Percentiles rank a stretch among this genome's conserved stretches.
These are phyloP conservation scores for Nannospalax galili DNA, from an alignment of 2,113 vertebrate species.

Conservation along the genomic window DNA sequence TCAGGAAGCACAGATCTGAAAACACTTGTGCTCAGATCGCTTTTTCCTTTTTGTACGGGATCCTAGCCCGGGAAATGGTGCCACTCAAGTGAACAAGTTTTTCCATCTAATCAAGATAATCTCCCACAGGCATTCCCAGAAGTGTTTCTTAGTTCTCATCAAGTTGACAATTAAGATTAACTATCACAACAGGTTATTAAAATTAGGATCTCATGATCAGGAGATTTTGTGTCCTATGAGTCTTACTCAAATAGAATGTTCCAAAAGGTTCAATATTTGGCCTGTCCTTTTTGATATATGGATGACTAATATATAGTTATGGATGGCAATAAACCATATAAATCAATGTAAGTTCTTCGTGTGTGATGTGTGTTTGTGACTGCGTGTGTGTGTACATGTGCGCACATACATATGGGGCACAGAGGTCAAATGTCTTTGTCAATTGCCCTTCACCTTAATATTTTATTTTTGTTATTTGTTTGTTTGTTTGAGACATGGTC, in stretches of 20 bases:
- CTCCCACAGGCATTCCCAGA: background rate
- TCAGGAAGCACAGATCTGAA: background rate
- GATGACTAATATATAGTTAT: background rate
- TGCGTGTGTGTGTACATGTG: background rate
- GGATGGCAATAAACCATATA: background rate
- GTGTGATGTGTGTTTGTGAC: background rate
- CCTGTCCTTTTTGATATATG: background rate
- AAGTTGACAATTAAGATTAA: background rate
- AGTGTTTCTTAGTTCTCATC: background rate
- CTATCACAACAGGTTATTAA: constrained; percentile 20
- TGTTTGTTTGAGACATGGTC: too few relatives aligned
- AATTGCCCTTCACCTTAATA: too few relatives aligned
- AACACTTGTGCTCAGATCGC: background rate
- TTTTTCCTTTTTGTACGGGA: background rate
- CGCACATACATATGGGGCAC: background rate
- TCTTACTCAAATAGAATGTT: constrained; percentile 38
- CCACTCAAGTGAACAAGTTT: background rate
- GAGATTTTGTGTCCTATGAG: background rate
- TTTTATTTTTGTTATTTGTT: too few relatives aligned
- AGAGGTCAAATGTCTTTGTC: background rate
- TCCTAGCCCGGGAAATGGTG: background rate
- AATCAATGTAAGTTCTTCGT: background rate
- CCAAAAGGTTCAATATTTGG: background rate
- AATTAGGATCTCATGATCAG: background rate
- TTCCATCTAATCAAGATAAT: background rate